Evolutionary conservation across 2,797 vertebrate species (phyloP).

Genomic region (Petrocephalus sullivani): DNA sequence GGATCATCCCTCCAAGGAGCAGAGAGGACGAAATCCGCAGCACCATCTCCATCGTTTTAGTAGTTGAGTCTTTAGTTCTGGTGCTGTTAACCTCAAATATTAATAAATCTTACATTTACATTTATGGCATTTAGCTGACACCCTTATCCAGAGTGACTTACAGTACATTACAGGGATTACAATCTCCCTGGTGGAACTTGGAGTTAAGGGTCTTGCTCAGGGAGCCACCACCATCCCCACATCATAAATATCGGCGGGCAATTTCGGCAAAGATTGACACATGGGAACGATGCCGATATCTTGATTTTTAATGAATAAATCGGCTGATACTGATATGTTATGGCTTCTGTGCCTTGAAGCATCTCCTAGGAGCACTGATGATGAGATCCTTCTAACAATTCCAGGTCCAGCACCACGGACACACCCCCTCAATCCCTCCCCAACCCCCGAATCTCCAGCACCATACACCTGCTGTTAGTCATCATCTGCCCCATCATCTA

Average conservation of each 20-base stretch:
- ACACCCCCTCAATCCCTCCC: not conserved
- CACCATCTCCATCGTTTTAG: not conserved
- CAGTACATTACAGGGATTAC: too few species aligned
- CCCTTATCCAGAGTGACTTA: too few species aligned
- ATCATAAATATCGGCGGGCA: not conserved
- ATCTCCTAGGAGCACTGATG: not conserved
- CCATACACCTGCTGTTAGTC: not conserved
- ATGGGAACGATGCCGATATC: not conserved
- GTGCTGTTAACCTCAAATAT: not conserved
- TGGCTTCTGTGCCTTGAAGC: not conserved
- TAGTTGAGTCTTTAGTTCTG: not conserved
- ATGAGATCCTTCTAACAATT: not conserved
- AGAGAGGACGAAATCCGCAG: not conserved
- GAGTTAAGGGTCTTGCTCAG: too few species aligned
- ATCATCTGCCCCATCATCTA: not conserved
- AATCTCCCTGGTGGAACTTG: too few species aligned
- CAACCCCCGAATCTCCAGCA: not conserved
- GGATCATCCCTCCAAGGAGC: not conserved
- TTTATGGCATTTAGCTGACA: too few species aligned
- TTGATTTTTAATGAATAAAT: not conserved
- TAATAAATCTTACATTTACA: not conserved
- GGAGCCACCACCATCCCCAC: too few species aligned
- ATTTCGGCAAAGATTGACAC: not conserved
- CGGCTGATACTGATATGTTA: not conserved
- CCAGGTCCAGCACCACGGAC: not conserved